Evolutionary conservation across 2,113 vertebrate genomes (phyloP).

Genomic region (Catagonus wagneri): DNA sequence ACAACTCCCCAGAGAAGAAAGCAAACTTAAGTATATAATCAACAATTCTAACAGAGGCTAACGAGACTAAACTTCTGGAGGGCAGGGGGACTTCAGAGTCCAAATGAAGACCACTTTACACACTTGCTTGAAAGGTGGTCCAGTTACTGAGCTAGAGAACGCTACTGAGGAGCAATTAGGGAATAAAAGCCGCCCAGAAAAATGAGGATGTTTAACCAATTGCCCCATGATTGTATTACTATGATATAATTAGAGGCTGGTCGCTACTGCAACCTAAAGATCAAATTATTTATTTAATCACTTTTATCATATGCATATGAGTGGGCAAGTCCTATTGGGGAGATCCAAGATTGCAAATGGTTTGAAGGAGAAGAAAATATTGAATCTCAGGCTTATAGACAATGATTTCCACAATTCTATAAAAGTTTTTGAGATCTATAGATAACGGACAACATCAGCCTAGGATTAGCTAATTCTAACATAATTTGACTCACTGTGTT

Average conservation of each 20-base stretch:
- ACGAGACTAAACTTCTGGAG: not conserved
- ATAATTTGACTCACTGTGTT: not conserved
- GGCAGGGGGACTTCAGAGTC: not conserved
- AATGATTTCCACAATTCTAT: not conserved
- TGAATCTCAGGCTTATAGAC: not conserved
- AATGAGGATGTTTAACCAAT: not conserved
- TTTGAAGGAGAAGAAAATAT: not conserved
- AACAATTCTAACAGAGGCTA: not conserved
- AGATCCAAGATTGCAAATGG: not conserved
- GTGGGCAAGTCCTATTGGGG: not conserved
- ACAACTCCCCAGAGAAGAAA: not conserved
- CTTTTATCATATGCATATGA: fast-evolving
- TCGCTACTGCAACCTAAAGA: not conserved
- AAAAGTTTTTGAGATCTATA: not conserved
- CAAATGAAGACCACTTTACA: not conserved
- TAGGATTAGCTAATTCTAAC: not conserved
- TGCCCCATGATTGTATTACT: not conserved
- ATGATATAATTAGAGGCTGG: not conserved
- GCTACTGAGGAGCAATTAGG: not conserved
- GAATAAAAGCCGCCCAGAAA: not conserved
- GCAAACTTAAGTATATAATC: not conserved
- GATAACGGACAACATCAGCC: not conserved
- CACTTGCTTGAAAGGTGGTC: not conserved
- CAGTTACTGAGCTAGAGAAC: not conserved
- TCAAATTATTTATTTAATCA: not conserved